Base-by-base conservation (phyloP, 2,888 invertebrate genomes). In the Platycnemis pennipes region DNA sequence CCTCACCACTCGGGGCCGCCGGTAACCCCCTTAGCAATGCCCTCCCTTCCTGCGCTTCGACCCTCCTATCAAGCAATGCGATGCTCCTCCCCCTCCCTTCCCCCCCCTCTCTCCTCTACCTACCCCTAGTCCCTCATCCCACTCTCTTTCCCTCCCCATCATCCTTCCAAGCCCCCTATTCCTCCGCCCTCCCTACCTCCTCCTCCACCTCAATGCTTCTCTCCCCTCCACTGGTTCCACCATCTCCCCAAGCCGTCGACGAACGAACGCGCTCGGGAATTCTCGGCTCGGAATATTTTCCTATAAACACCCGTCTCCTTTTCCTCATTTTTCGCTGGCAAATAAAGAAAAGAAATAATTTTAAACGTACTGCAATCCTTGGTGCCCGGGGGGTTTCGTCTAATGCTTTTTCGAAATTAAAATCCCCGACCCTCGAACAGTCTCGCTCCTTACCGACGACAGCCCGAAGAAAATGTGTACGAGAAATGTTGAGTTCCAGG, bases 31-130 rank as follows among this genome's bases (percentile, higher is more conserved):
- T 13, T 11, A 44, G 46, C 11, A 19, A 19, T 26, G 11, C 46
- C n/a, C 45, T 0, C 44, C 26, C 44, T 7, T 45, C 19, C 44
- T 42, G 0, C 37, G 88, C 88, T 53, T 16, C 31, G 77, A 77
- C 77, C 77, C 31, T 77, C 77, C 77, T 89, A 53, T 53, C 49
- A 89, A 42, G 88, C 49, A 89, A 77, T 77, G 88, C 53, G 88
- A 53, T 53, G 88, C 53, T 89, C 53, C 88, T 49, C 49, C 49
- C 45, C 22, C 88, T 89, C 88, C 63, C 91, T 44, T 49, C 56
- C 42, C 16, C 42, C 56, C 42, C 37, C 91, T 37, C 42, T 56
- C 56, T 8, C 44, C 91, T 63, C 45, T 22, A 63, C 22, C 56
- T 11, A 26, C 26, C 16, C 56, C 42, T 89, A 22, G n/a, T n/a